phyloP scores from a whole-genome alignment of 1,140 invertebrate species.

The Ganaspis sp. region DNA sequence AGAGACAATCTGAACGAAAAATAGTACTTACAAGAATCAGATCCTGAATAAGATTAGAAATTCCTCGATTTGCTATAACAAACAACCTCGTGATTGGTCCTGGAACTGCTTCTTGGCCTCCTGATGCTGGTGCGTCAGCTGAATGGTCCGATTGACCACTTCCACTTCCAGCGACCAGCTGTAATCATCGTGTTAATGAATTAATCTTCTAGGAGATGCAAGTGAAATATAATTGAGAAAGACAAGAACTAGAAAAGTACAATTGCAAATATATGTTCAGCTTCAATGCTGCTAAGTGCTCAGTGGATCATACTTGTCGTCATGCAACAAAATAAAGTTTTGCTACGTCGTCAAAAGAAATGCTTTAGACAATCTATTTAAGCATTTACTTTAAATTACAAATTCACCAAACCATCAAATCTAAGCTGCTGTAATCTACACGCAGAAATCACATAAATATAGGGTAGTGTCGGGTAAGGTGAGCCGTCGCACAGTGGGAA shows the following conservation, averaged over 20 bases:
- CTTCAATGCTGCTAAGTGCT: conserved; percentile 75
- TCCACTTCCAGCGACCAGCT: conserved; percentile 84
- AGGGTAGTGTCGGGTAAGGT: no score
- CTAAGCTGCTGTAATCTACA: no score
- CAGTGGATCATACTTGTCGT: no score
- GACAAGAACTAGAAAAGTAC: conserved; percentile 57
- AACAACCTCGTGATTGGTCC: conserved; percentile 90
- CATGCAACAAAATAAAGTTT: no score
- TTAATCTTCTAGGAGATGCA: conserved; percentile 40
- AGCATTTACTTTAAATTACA: no score
- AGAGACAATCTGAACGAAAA: no score
- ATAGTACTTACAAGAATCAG: conserved; percentile 84
- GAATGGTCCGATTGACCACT: conserved; percentile 78
- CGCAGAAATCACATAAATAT: no score
- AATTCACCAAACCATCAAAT: no score
- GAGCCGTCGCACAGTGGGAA: no score
- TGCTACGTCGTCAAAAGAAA: no score
- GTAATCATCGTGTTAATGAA: conserved; percentile 57
- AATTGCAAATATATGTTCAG: conserved; percentile 71
- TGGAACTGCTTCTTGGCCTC: conserved; percentile 85
- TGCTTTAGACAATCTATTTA: no score
- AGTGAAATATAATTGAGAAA: conserved; percentile 44
- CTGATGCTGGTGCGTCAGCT: conserved; percentile 76
- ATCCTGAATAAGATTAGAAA: conserved; percentile 90
- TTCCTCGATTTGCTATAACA: conserved; percentile 88